phyloP scores from a whole-genome alignment of 2,888 invertebrate species.

The Balanococcus diminutus region DNA sequence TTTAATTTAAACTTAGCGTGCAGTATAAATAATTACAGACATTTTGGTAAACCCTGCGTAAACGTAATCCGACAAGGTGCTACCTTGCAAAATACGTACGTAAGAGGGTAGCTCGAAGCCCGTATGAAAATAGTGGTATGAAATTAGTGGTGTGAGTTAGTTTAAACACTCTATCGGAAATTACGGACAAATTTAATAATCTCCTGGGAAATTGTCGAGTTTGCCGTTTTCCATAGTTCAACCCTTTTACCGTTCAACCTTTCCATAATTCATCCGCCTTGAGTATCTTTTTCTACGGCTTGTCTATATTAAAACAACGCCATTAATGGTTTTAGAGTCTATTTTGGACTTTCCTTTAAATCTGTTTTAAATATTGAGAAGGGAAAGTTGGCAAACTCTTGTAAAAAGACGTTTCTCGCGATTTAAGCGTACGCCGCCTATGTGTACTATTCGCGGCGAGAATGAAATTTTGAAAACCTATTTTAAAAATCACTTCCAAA shows the following conservation, averaged over 20 bases:
- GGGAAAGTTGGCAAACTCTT: constrained; percentile 4
- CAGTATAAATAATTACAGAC: constrained; percentile 2
- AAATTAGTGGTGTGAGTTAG: constrained; percentile 40
- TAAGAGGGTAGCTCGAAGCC: not conserved
- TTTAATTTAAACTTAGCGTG: not conserved
- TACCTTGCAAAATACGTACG: constrained; percentile 11
- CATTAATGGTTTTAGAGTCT: constrained; percentile 39
- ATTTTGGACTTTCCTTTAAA: constrained; percentile 37
- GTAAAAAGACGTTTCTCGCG: not conserved
- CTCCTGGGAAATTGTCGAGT: constrained; percentile 49
- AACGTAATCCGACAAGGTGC: constrained; percentile 27
- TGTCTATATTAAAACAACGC: constrained; percentile 37
- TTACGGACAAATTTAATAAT: constrained; percentile 50
- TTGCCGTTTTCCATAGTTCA: constrained; percentile 45
- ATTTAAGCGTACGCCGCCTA: not conserved
- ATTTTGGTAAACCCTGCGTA: constrained; percentile 23
- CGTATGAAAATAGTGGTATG: constrained; percentile 32
- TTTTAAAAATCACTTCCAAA: not conserved
- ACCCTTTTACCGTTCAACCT: constrained; percentile 47
- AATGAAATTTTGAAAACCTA: not conserved
- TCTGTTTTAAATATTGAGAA: constrained; percentile 40
- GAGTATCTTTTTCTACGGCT: constrained; percentile 43
- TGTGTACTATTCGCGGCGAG: not conserved
- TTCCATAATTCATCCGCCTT: constrained; percentile 47
- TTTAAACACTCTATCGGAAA: constrained; percentile 49